Conservation (phyloP, 2,113 vertebrate species). For the Tor tambroides region DNA sequence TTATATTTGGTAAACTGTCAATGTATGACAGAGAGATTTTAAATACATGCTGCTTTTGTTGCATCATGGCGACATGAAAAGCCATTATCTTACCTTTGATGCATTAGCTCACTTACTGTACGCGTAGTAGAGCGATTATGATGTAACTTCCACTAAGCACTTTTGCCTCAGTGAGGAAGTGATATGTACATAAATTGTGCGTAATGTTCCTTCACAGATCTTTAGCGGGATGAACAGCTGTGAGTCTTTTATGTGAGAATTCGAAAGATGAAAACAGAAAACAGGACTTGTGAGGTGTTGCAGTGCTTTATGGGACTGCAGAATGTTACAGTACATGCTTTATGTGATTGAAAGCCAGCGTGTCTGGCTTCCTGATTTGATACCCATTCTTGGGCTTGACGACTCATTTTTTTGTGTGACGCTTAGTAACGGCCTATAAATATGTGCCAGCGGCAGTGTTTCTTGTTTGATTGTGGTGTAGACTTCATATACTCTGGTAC, state of each 20-base stretch:
- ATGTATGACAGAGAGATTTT: neutral
- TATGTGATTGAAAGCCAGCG: neutral
- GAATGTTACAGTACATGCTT: neutral
- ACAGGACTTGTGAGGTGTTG: neutral
- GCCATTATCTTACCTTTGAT: neutral
- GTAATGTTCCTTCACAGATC: neutral
- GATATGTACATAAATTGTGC: neutral
- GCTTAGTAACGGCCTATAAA: neutral
- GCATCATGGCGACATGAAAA: neutral
- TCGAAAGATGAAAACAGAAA: neutral
- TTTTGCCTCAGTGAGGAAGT: neutral
- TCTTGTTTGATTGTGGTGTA: neutral
- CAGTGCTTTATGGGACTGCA: neutral
- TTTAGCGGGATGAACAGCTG: neutral
- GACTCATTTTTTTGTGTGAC: neutral
- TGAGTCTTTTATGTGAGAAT: neutral
- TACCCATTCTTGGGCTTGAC: neutral
- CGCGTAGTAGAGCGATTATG: neutral
- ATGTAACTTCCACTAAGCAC: neutral
- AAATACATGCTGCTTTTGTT: neutral
- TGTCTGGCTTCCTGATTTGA: neutral
- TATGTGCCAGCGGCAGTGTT: neutral
- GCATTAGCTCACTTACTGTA: neutral
- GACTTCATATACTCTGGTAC: neutral
- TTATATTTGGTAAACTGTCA: neutral